Evolutionary conservation across 2,888 invertebrate species (phyloP), one percentile per base, ranked within the genome.

Genomic region (Mesoligia furuncula): DNA sequence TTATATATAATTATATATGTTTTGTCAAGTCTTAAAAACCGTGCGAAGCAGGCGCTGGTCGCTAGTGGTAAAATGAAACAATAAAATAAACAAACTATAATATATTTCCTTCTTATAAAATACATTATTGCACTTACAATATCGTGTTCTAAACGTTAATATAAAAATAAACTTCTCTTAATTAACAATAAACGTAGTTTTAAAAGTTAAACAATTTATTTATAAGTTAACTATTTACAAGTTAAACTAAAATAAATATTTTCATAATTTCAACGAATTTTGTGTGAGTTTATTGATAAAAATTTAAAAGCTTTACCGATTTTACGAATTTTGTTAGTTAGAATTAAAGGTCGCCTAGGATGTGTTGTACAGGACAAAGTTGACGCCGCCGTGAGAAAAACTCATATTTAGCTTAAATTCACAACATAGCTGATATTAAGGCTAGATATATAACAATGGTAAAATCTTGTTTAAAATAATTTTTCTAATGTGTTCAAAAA

Each of bases 71-170:
- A 57, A 88, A 86, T 80, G 74, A 85, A 86, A 79, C 69, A 31
- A 61, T 42, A 20, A 51, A 65, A 80, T 92, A 93, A 87, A 92
- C 91, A 93, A 93, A 93, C 83, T 92, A 93, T 92, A 80, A 75
- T 87, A 77, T 87, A 87, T 84, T 82, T 91, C 85, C 85, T 73
- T 87, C 88, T 90, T 80, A 85, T 90, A 91, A 88, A 91, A 92
- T 92, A 92, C 89, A 92, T 90, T 92, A 94, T 93, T 95, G 94
- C 94, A 93, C 92, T 89, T 92, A 89, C 45, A 84, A 87, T 90
- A 88, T 89, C 87, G 85, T 87, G 88, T 89, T 89, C 88, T 89
- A 90, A 89, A 90, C 77, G 48, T 85, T 88, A 81, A 87, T 91
- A 91, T 89, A 92, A 93, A 92, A 89, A 91, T 92, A 90, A 84